These are phyloP conservation scores for Enhydra lutris DNA, from an alignment of 2,113 vertebrate genomes.

Conservation along the genomic window DNA sequence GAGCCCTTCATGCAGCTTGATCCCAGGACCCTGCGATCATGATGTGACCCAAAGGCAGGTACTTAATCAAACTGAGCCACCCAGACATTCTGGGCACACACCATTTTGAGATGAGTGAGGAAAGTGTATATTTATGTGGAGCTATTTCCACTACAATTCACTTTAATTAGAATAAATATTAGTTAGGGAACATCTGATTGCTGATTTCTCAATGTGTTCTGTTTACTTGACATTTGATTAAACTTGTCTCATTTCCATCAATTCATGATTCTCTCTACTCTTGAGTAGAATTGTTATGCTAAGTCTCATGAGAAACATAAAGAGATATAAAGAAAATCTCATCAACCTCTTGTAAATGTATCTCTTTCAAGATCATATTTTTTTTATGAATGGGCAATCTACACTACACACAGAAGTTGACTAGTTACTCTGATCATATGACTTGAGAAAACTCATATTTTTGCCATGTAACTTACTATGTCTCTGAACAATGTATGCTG, in stretches of 20 bases:
- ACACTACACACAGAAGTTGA: too few relatives aligned
- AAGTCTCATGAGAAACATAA: neutral
- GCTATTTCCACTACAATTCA: neutral
- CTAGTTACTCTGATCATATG: neutral
- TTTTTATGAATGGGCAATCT: neutral
- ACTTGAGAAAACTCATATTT: neutral
- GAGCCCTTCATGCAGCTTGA: neutral
- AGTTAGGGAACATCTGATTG: neutral
- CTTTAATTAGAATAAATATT: neutral
- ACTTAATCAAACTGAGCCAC: neutral
- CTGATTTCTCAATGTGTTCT: neutral
- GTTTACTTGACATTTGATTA: neutral
- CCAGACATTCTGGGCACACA: neutral
- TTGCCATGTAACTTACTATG: neutral
- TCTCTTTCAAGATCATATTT: neutral
- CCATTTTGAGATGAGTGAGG: neutral
- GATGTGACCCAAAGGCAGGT: neutral
- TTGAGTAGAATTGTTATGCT: neutral
- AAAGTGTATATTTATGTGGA: neutral
- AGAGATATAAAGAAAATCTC: neutral
- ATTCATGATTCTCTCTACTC: neutral
- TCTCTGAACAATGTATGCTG: neutral
- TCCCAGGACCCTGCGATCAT: neutral
- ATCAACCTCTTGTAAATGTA: neutral
- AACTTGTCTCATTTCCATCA: neutral